Percentiles rank a stretch among this genome's conserved stretches.
These are phyloP conservation scores for Polia nebulosa DNA, from an alignment of 2,888 invertebrate species.

Conservation along the genomic window DNA sequence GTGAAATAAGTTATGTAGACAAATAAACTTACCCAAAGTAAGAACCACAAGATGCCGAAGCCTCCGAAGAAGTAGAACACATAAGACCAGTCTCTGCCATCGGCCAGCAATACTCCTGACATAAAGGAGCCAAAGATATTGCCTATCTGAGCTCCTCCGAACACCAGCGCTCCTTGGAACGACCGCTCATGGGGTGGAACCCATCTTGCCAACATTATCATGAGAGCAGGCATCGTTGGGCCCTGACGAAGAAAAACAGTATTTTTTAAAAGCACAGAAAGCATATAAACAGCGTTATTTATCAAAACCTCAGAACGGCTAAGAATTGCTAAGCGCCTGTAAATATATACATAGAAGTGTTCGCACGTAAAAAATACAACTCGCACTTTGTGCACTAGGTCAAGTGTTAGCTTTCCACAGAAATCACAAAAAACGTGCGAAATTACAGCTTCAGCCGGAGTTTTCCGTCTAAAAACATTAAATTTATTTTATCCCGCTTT, in stretches of 20 bases:
- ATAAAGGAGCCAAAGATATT: slow-evolving; percentile 90
- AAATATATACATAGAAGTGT: neutral
- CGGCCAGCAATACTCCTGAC: slow-evolving; percentile 88
- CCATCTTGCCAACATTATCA: slow-evolving; percentile 92
- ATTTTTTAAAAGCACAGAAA: neutral
- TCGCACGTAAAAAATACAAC: neutral
- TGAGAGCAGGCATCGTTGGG: slow-evolving; percentile 94
- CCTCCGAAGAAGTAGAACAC: slow-evolving; percentile 92
- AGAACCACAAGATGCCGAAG: slow-evolving; percentile 90
- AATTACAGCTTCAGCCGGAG: neutral
- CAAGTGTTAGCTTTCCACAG: neutral
- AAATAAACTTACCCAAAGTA: slow-evolving; percentile 83
- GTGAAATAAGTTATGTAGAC: neutral
- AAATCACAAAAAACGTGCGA: neutral
- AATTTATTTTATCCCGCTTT: neutral
- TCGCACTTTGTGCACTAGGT: neutral
- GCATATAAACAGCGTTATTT: too few species aligned
- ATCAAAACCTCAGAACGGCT: too few species aligned
- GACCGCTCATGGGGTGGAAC: slow-evolving; percentile 91
- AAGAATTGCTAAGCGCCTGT: too few species aligned
- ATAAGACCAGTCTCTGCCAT: slow-evolving; percentile 89
- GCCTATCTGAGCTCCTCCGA: slow-evolving; percentile 91
- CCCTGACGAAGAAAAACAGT: slow-evolving; percentile 86
- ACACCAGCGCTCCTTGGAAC: slow-evolving; percentile 91
- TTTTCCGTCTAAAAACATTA: neutral